Percentiles rank a stretch among this genome's conserved stretches.
phyloP scores from a whole-genome alignment of 2,797 vertebrate genomes.

The Lutjanus argentimaculatus region DNA sequence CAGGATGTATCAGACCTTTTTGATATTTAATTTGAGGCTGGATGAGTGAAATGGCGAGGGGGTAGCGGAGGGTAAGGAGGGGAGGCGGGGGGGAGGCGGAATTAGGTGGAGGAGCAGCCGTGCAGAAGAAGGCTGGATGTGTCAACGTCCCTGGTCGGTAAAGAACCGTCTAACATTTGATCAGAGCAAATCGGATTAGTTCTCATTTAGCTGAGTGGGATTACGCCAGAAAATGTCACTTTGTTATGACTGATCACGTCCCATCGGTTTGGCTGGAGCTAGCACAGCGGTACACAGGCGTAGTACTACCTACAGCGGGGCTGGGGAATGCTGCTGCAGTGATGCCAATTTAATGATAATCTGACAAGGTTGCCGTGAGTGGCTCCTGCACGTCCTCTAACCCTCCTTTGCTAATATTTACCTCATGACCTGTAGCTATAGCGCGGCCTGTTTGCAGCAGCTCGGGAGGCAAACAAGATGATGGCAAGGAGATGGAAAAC shows the following conservation, averaged over 20 bases:
- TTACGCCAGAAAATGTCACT: conserved; percentile 82
- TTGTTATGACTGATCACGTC: conserved; percentile 85
- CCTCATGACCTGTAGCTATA: conserved; percentile 73
- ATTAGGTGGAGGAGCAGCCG: conserved; percentile 25
- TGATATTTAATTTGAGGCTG: conserved; percentile 68
- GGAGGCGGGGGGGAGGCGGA: neutral
- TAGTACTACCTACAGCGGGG: conserved; percentile 10
- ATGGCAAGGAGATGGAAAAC: conserved; percentile 47
- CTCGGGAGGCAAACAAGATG: conserved; percentile 71
- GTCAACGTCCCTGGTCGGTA: conserved; percentile 57
- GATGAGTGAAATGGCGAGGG: conserved; percentile 50
- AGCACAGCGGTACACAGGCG: conserved; percentile 29
- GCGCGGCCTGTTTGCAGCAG: conserved; percentile 68
- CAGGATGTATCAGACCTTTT: conserved; percentile 54
- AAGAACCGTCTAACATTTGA: conserved; percentile 77
- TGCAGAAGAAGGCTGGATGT: conserved; percentile 56
- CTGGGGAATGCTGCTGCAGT: conserved; percentile 70
- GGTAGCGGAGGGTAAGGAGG: neutral
- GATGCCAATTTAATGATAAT: conserved; percentile 79
- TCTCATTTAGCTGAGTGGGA: conserved; percentile 85
- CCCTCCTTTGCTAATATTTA: conserved; percentile 80
- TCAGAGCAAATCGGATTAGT: conserved; percentile 83
- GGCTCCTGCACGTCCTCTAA: conserved; percentile 70
- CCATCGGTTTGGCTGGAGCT: conserved; percentile 59
- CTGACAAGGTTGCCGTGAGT: conserved; percentile 74